Conservation (phyloP, 2,113 vertebrate genomes). For the Regulus satrapa region DNA sequence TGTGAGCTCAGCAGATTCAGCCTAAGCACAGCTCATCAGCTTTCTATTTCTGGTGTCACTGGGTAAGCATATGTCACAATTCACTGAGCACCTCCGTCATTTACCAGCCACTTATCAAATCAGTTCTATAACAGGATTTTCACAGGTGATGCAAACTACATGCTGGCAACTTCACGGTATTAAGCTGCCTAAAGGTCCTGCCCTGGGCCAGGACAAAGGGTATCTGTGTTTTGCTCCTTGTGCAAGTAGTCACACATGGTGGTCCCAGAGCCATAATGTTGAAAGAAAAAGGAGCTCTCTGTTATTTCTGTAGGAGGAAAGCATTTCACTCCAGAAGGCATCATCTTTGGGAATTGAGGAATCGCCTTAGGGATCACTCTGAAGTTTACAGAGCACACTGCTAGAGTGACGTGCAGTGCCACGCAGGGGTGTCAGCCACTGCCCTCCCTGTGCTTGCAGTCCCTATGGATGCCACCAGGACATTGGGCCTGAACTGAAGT, state of each 20-base stretch:
- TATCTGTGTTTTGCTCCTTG: not conserved
- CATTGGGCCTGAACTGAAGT: not conserved
- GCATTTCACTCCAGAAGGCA: not conserved
- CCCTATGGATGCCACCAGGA: not conserved
- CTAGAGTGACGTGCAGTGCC: fast-evolving
- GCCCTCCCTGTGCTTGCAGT: not conserved
- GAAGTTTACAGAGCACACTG: not conserved
- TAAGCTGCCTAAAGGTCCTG: not conserved
- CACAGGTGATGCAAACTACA: not conserved
- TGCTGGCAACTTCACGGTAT: not conserved
- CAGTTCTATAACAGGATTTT: not conserved
- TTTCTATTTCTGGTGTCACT: not conserved
- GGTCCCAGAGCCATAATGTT: not conserved
- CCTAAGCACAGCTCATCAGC: not conserved
- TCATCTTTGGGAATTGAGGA: not conserved
- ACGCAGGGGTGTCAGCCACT: not conserved
- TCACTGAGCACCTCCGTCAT: not conserved
- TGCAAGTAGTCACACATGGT: not conserved
- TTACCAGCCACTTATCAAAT: not conserved
- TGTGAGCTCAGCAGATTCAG: not conserved
- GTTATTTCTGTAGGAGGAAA: not conserved
- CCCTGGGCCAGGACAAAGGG: not conserved
- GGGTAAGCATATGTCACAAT: not conserved
- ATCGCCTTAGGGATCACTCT: not conserved
- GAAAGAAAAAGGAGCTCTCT: not conserved